Evolutionary conservation across 2,113 vertebrate genomes (phyloP).

Genomic region (Datnioides undecimradiatus): DNA sequence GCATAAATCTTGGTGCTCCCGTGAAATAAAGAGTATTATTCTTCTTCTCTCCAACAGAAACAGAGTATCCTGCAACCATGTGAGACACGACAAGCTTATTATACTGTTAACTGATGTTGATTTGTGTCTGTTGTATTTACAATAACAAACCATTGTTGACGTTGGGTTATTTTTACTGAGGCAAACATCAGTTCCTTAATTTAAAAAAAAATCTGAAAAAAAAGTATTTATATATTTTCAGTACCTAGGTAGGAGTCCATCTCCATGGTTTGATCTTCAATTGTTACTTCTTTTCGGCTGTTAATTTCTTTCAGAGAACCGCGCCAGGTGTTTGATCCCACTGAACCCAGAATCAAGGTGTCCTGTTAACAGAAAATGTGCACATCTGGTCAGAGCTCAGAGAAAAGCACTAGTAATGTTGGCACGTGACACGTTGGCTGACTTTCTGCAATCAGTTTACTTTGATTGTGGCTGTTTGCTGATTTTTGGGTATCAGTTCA

Average conservation of each 20-base stretch:
- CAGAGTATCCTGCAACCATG: slow-evolving; percentile 77
- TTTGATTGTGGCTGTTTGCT: no score
- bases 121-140: no score
- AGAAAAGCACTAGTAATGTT: neutral
- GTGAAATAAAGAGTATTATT: slow-evolving; percentile 66
- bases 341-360: slow-evolving; percentile 76
- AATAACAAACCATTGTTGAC: no score
- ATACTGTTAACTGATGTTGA: no score
- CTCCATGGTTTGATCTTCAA: slow-evolving; percentile 57
- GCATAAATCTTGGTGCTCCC: slow-evolving; percentile 80
- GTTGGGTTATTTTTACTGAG: no score
- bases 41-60: slow-evolving; percentile 70
- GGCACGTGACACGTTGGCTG: neutral
- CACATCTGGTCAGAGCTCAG: neutral
- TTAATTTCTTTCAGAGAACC: slow-evolving; percentile 63
- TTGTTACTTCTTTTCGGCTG: accelerated
- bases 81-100: no score
- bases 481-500: no score
- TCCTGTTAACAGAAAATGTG: slow-evolving; percentile 62
- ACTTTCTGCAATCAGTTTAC: no score
- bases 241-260: slow-evolving; percentile 81
- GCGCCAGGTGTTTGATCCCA: slow-evolving; percentile 75
- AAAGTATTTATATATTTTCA: neutral
- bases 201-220: neutral
- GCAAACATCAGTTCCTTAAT: neutral